Evolutionary conservation across 2,797 vertebrate genomes (phyloP).

Genomic region (Anguilla anguilla): DNA sequence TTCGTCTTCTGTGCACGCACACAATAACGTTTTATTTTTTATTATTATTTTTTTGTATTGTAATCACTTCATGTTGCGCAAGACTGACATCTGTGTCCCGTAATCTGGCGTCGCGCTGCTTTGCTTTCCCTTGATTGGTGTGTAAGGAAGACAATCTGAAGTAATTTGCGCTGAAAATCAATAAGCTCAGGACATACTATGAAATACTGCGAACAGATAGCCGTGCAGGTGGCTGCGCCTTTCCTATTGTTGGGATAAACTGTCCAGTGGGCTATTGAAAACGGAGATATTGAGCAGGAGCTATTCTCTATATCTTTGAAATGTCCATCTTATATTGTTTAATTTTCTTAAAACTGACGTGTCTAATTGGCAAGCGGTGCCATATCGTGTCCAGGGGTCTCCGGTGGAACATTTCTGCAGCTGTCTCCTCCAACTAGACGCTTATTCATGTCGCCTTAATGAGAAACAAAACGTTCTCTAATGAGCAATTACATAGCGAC

Average conservation of each 20-base stretch:
- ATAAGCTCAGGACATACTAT: neutral
- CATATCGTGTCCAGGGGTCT: conserved; percentile 79
- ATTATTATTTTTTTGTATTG: neutral
- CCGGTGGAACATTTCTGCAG: conserved; percentile 91
- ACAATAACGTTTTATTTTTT: neutral
- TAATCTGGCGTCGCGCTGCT: neutral
- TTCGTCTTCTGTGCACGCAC: neutral
- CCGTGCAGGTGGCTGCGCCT: neutral
- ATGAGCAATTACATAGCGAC: conserved; percentile 93
- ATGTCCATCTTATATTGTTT: conserved; percentile 80
- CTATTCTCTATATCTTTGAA: conserved; percentile 54
- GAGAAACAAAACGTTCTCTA: conserved; percentile 95
- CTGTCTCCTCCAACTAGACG: conserved; percentile 88
- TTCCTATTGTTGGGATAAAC: conserved; percentile 22
- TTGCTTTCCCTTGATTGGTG: neutral
- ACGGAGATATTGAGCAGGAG: conserved; percentile 40
- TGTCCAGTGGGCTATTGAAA: conserved; percentile 30
- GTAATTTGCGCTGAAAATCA: neutral
- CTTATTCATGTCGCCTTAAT: conserved; percentile 94
- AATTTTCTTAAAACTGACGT: conserved; percentile 84
- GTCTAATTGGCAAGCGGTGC: conserved; percentile 88
- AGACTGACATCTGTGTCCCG: neutral
- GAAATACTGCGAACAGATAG: neutral
- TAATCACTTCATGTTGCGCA: neutral
- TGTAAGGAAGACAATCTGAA: neutral